Percentiles rank a stretch among this genome's conserved stretches.
Evolutionary conservation across 2,888 invertebrate species (phyloP).

Genomic region (Ectemnius lituratus): DNA sequence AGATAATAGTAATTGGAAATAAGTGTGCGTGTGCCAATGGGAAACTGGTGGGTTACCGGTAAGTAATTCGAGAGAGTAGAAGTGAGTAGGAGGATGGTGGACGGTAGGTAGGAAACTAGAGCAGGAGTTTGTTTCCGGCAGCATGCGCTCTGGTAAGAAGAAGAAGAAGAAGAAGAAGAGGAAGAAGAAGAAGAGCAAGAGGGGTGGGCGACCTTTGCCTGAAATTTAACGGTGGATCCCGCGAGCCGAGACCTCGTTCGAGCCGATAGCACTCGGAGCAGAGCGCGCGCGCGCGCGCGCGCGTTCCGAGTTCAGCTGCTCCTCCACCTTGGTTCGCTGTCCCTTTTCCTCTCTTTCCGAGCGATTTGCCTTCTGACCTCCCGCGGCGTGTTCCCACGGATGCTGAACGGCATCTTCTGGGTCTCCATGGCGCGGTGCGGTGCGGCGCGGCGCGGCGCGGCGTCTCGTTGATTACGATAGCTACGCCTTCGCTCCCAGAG

Average conservation of each 20-base stretch:
- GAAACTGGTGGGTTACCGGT: no score
- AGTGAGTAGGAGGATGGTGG: slow-evolving; percentile 16
- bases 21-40: no score
- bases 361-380: slow-evolving; percentile 63
- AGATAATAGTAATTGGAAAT: no score
- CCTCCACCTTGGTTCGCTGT: slow-evolving; percentile 19
- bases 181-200: slow-evolving; percentile 2
- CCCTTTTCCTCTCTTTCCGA: slow-evolving; percentile 35
- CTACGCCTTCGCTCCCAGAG: slow-evolving; percentile 65
- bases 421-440: slow-evolving; percentile 52
- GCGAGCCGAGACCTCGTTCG: slow-evolving; percentile 61
- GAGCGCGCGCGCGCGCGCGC: neutral
- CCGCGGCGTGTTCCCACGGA: slow-evolving; percentile 72
- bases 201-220: slow-evolving; percentile 16
- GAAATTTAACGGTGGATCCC: slow-evolving; percentile 65
- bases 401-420: slow-evolving; percentile 65
- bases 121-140: slow-evolving; percentile 49
- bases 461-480: slow-evolving; percentile 67
- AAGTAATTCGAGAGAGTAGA: neutral
- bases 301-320: neutral
- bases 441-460: slow-evolving; percentile 39
- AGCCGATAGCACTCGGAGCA: slow-evolving; percentile 43
- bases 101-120: slow-evolving; percentile 54
- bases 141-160: slow-evolving; percentile 9
- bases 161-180: neutral